Evolutionary conservation across 2,888 invertebrate genomes (phyloP), one percentile per base, ranked within the genome.

Genomic region (Alsophila aescularia): DNA sequence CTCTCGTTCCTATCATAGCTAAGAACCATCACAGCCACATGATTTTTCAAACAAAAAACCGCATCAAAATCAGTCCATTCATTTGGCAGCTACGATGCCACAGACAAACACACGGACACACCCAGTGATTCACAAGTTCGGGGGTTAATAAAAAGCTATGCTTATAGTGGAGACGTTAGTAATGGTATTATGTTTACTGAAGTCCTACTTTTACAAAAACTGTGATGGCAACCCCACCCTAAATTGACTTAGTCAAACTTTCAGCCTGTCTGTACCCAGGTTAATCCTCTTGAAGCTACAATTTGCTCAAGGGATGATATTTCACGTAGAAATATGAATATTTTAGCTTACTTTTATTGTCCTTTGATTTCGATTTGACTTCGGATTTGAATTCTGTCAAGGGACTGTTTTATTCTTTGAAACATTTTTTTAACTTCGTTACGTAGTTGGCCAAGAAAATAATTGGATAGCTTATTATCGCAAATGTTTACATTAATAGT

Each of bases 171-270:
- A 21, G 21, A 21, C 21, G 3, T 21, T 21, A 21, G 4, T 5
- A 21, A 21, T 5, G 6, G 21, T 5, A 21, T 8, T 32, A 32
- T 12, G 4, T 6, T 2, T 32, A 9, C 31, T 13, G 4, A 13
- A 21, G 13, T 44, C 40, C 36, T 5, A 1, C 10, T 6, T 32
- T 37, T 15, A 24, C 6, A 32, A 32, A 31, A 37, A 32, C 2
- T 6, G 13, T 16, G 40, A 43, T 14, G 48, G 36, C 24, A 37
- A 21, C 32, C 41, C 35, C 14, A 14, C 69, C 72, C 72, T 74
- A 81, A 85, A 85, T 85, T 83, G 75, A 82, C 83, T 85, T 81
- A 78, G 66, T 54, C 63, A 63, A 83, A 81, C 69, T 75, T 70
- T 62, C 64, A 69, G 64, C 73, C 71, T 75, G 69, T 70, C 77